These are phyloP conservation scores for Dendronephthya gigantea DNA, from an alignment of 64 coral and sea anemone species.

Conservation along the genomic window DNA sequence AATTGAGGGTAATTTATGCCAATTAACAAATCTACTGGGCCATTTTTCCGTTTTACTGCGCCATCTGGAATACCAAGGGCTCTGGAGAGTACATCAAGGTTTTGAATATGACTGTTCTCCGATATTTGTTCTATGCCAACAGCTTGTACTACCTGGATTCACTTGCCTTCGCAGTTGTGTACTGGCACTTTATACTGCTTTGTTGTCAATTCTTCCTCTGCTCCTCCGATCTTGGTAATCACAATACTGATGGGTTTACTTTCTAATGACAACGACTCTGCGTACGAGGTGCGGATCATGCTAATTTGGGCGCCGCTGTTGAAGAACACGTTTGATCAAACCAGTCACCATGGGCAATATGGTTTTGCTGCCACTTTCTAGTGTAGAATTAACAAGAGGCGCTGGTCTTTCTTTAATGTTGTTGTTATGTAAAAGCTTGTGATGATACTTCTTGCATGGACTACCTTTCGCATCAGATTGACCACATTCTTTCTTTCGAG, in stretches of 20 bases:
- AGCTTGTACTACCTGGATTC: constrained; percentile 38
- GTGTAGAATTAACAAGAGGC: neutral
- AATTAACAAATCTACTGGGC: constrained; percentile 51
- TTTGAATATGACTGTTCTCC: neutral
- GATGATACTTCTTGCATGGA: constrained; percentile 38
- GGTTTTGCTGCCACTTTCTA: constrained; percentile 6
- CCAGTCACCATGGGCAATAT: constrained; percentile 34
- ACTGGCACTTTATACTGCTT: constrained; percentile 49
- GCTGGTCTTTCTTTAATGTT: neutral
- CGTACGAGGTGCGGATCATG: constrained; percentile 31
- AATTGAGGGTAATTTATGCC: constrained; percentile 60
- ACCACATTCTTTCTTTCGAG: constrained; percentile 34
- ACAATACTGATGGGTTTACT: constrained; percentile 46
- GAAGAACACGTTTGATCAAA: constrained; percentile 30
- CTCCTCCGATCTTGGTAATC: constrained; percentile 50
- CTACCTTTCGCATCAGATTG: constrained; percentile 20
- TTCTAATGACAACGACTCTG: constrained; percentile 27
- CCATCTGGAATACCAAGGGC: constrained; percentile 13
- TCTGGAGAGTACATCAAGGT: constrained; percentile 29
- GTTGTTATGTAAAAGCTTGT: constrained; percentile 40
- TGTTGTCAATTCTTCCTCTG: constrained; percentile 48
- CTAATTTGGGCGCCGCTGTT: constrained; percentile 47
- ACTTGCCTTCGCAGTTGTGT: constrained; percentile 7
- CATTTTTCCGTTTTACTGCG: constrained; percentile 29
- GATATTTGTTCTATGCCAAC: constrained; percentile 51